Conservation (phyloP, 2,797 vertebrate genomes). For the Siniperca scherzeri region DNA sequence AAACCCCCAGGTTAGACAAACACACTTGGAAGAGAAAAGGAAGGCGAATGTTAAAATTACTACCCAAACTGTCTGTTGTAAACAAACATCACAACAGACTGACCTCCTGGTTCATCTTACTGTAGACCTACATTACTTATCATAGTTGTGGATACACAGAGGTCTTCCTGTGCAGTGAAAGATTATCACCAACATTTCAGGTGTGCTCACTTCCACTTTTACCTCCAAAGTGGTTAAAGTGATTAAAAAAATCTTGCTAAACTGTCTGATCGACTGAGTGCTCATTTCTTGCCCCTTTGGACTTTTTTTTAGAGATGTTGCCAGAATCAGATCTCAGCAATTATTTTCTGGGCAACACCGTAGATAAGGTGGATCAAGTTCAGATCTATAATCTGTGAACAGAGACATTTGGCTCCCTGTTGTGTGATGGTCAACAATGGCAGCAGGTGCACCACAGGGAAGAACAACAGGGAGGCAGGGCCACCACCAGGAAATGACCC, state of each 20-base stretch:
- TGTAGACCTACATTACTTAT: not conserved
- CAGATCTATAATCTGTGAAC: conserved; percentile 46
- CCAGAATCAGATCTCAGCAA: not conserved
- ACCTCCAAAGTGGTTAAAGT: not conserved
- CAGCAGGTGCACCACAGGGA: conserved; percentile 75
- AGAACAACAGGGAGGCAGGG: conserved; percentile 57
- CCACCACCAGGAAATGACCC: conserved; percentile 77
- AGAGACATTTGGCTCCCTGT: conserved; percentile 53
- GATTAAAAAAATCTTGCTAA: not conserved
- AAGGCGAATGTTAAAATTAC: not conserved
- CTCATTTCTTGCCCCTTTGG: not conserved
- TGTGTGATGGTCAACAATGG: conserved; percentile 70
- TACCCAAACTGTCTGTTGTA: not conserved
- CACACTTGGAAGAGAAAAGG: not conserved
- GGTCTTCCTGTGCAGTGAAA: not conserved
- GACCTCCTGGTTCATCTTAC: not conserved
- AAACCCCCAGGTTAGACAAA: not conserved
- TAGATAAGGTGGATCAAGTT: conserved; percentile 4
- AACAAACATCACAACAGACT: not conserved
- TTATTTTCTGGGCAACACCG: not conserved
- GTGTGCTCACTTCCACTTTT: not conserved
- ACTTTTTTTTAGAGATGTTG: not conserved
- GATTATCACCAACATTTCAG: not conserved
- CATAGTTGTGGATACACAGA: not conserved
- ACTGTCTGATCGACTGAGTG: not conserved